Evolutionary conservation across 2,113 vertebrate species (phyloP).

Genomic region (Isurus oxyrinchus): DNA sequence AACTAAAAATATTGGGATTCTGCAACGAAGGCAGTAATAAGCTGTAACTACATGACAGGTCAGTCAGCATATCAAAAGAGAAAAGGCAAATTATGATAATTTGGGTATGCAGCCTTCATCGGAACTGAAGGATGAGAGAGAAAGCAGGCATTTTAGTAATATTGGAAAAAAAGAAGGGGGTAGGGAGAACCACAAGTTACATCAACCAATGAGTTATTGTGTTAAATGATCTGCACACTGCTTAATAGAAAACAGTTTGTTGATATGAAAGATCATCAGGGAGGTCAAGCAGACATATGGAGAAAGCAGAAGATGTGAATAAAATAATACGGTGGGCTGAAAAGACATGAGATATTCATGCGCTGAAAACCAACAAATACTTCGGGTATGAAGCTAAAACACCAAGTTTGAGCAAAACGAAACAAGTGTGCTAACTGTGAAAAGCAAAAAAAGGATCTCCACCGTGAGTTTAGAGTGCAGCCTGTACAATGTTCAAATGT

Average conservation of each 20-base stretch:
- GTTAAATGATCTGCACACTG: conserved; percentile 20
- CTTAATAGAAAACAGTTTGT: neutral
- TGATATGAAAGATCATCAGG: conserved; percentile 1
- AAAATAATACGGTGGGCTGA: neutral
- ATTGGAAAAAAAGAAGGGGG: neutral
- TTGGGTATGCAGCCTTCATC: neutral
- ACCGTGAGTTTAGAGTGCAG: neutral
- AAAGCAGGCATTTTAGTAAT: neutral
- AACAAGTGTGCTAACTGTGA: neutral
- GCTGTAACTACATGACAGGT: neutral
- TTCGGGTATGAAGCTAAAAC: neutral
- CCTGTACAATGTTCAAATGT: neutral
- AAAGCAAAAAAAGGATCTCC: neutral
- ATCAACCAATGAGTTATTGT: neutral
- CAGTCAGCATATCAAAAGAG: neutral
- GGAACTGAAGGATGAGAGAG: neutral
- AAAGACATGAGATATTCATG: neutral
- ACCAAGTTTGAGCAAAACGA: neutral
- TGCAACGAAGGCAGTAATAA: neutral
- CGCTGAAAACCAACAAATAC: neutral
- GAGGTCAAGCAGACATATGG: neutral
- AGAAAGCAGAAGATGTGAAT: neutral
- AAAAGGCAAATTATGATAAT: neutral
- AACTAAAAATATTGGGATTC: neutral
- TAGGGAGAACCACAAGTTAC: neutral